These are phyloP conservation scores for Acleris laterana DNA, from an alignment of 2,888 invertebrate genomes.

Conservation along the genomic window DNA sequence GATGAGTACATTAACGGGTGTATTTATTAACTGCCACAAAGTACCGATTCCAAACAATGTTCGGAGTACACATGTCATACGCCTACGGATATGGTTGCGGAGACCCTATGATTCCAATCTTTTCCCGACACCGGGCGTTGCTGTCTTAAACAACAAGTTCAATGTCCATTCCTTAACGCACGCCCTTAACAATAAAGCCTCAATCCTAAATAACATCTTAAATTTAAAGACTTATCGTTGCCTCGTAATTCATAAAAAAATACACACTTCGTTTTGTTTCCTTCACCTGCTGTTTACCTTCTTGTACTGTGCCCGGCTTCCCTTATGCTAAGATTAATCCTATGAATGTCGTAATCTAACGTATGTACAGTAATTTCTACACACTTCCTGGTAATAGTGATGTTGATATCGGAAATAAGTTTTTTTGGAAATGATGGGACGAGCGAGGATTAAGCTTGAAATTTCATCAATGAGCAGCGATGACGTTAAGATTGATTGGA, in stretches of 20 bases:
- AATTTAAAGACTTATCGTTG: constrained; percentile 63
- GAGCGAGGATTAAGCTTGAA: constrained; percentile 70
- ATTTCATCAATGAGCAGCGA: constrained; percentile 80
- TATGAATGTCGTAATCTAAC: constrained; percentile 70
- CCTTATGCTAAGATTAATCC: constrained; percentile 63
- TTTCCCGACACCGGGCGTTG: constrained; percentile 52
- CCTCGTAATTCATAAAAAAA: constrained; percentile 78
- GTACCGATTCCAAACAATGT: constrained; percentile 72
- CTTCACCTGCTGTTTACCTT: constrained; percentile 52
- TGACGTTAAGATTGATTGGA: constrained; percentile 50
- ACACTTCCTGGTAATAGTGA: constrained; percentile 76
- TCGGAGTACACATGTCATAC: constrained; percentile 62
- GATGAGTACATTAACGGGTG: constrained; percentile 83
- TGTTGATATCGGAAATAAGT: constrained; percentile 54
- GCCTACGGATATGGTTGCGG: constrained; percentile 79
- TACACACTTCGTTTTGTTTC: constrained; percentile 66
- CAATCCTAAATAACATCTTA: constrained; percentile 75
- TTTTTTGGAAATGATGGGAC: constrained; percentile 59
- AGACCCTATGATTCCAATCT: constrained; percentile 63
- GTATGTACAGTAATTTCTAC: constrained; percentile 74
- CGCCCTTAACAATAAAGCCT: constrained; percentile 57
- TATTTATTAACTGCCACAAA: constrained; percentile 73
- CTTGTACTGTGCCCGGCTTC: constrained; percentile 68
- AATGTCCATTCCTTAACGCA: constrained; percentile 49
- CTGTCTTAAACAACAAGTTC: constrained; percentile 56